These are phyloP conservation scores for Babyrousa celebensis DNA, from an alignment of 2,797 vertebrate genomes.

Conservation along the genomic window DNA sequence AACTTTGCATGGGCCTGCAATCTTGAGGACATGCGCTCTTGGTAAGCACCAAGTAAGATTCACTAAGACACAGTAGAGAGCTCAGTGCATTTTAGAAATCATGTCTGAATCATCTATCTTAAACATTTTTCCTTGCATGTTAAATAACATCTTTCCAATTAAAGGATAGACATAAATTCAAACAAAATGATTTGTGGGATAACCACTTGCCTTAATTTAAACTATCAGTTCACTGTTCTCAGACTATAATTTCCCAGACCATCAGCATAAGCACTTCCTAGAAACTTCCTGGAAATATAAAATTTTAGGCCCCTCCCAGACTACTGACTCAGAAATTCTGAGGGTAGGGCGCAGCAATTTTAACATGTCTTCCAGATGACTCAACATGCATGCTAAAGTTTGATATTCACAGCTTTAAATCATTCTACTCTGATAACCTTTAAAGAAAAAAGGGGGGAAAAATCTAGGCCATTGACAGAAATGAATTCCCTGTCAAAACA, in stretches of 20 bases:
- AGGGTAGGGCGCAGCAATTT: background rate
- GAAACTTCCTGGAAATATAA: background rate
- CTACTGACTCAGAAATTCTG: constrained; percentile 19
- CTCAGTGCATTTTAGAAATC: constrained; percentile 9
- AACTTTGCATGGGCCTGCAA: background rate
- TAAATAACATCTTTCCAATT: constrained; percentile 46
- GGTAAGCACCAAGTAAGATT: background rate
- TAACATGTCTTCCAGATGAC: constrained; percentile 35
- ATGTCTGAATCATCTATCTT: constrained; percentile 29
- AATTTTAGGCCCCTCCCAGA: background rate
- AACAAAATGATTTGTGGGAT: constrained; percentile 46
- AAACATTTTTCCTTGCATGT: background rate
- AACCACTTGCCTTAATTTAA: constrained; percentile 27
- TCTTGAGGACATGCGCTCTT: background rate
- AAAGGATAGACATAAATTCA: constrained; percentile 49
- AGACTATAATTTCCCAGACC: background rate
- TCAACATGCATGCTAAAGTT: background rate
- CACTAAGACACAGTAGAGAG: background rate
- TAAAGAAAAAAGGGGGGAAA: background rate
- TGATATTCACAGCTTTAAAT: background rate
- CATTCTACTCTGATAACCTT: constrained; percentile 16
- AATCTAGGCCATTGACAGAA: constrained; percentile 63
- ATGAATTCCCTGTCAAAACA: constrained; percentile 71
- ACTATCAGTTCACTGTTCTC: background rate
- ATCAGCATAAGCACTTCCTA: background rate